A percentile compares a stretch with the other conserved stretches of the same genome.
Conservation (phyloP, 2,888 invertebrate species). For the Aphrophora alni region DNA sequence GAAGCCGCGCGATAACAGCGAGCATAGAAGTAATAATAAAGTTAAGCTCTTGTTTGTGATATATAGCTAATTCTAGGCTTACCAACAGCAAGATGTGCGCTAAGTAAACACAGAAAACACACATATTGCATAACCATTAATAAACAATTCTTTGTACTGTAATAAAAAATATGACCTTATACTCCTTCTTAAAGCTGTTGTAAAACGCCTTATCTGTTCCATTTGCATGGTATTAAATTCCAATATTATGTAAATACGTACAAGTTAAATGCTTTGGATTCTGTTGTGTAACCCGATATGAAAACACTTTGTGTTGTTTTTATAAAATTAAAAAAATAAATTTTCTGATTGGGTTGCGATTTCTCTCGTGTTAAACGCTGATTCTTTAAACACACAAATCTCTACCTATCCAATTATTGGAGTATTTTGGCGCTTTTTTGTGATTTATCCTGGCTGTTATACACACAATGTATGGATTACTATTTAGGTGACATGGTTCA, state of each 20-base stretch:
- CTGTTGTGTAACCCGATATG: too few relatives aligned
- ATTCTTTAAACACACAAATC: too few relatives aligned
- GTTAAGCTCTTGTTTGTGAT: background rate
- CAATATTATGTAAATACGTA: background rate
- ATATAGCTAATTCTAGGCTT: slow-evolving; percentile 6
- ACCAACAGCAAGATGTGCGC: background rate
- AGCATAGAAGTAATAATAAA: background rate
- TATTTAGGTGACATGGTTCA: too few relatives aligned
- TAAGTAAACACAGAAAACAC: background rate
- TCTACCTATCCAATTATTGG: too few relatives aligned
- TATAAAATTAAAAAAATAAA: too few relatives aligned
- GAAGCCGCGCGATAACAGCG: background rate
- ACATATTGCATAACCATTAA: background rate
- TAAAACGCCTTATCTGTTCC: background rate
- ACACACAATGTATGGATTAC: too few relatives aligned
- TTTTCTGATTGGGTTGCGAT: too few relatives aligned
- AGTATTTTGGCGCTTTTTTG: too few relatives aligned
- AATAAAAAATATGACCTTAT: slow-evolving; percentile 4
- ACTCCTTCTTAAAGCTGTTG: background rate
- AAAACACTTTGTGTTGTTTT: too few relatives aligned
- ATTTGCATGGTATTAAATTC: background rate
- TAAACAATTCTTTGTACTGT: background rate
- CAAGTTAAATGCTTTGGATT: too few relatives aligned
- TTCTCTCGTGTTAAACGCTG: too few relatives aligned
- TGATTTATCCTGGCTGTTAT: too few relatives aligned